Evolutionary conservation across 2,888 invertebrate genomes (phyloP).

Genomic region (Polia nebulosa): DNA sequence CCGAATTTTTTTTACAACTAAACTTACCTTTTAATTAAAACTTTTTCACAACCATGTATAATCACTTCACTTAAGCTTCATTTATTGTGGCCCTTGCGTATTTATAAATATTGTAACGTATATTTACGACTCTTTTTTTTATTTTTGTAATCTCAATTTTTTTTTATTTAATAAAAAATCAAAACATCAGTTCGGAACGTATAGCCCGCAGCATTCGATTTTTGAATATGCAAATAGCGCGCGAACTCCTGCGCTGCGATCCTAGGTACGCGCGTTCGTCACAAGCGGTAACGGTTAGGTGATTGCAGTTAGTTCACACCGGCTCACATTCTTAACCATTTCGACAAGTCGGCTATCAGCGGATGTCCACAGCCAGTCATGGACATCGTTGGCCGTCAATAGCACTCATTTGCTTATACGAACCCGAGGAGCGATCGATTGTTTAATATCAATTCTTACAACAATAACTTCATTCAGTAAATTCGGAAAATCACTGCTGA

Average conservation of each 20-base stretch:
- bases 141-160: constrained; percentile 9
- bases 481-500: constrained; percentile 42
- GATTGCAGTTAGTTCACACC: constrained; percentile 84
- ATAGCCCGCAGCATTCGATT: constrained; percentile 56
- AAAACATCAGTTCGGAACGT: constrained; percentile 29
- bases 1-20: no score
- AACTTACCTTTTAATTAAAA: constrained; percentile 75
- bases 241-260: constrained; percentile 69
- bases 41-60: constrained; percentile 77
- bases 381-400: constrained; percentile 70
- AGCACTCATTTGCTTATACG: constrained; percentile 64
- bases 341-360: constrained; percentile 79
- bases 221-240: constrained; percentile 72
- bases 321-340: constrained; percentile 85
- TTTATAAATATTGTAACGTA: constrained; percentile 29
- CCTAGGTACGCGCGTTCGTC: constrained; percentile 80
- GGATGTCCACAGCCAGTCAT: constrained; percentile 78
- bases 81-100: constrained; percentile 50
- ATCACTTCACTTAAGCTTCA: constrained; percentile 75
- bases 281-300: constrained; percentile 80
- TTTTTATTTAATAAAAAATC: constrained; percentile 14
- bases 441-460: constrained; percentile 58
- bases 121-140: constrained; percentile 16
- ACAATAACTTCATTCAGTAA: constrained; percentile 49
- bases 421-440: constrained; percentile 67